Percentiles rank a stretch among this genome's conserved stretches.
Evolutionary conservation across 2,888 invertebrate species (phyloP).

Genomic region (Hofmannophila pseudospretella): DNA sequence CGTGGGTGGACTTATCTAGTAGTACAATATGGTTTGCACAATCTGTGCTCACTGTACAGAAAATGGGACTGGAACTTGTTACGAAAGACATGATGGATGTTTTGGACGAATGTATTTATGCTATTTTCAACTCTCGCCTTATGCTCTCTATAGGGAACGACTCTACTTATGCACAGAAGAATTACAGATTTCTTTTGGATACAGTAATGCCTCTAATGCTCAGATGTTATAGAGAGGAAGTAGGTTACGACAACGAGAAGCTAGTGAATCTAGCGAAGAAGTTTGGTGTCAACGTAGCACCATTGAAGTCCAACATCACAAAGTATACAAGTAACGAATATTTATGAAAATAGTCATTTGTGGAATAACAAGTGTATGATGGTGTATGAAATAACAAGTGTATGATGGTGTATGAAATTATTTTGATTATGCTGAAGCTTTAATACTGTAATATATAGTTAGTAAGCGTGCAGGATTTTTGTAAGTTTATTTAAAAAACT

Average conservation of each 20-base stretch:
- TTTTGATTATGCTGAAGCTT: constrained; percentile 75
- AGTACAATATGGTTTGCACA: constrained; percentile 90
- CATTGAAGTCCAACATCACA: constrained; percentile 79
- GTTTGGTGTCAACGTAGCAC: constrained; percentile 69
- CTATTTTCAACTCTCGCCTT: constrained; percentile 86
- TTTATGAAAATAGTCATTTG: constrained; percentile 68
- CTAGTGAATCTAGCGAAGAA: constrained; percentile 72
- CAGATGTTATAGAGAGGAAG: constrained; percentile 78
- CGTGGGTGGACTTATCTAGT: constrained; percentile 86
- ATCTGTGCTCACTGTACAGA: constrained; percentile 83
- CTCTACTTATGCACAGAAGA: constrained; percentile 76
- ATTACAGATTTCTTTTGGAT: constrained; percentile 83
- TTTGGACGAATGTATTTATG: constrained; percentile 84
- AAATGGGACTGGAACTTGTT: constrained; percentile 86
- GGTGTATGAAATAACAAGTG: constrained; percentile 57
- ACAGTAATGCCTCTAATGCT: constrained; percentile 81
- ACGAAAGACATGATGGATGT: constrained; percentile 85
- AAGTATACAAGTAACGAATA: constrained; percentile 84
- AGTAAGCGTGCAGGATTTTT: constrained; percentile 73
- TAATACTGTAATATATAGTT: constrained; percentile 74
- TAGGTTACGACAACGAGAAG: constrained; percentile 78
- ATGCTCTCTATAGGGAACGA: constrained; percentile 69
- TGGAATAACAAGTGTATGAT: constrained; percentile 30
- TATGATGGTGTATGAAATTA: constrained; percentile 55
- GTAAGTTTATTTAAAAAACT: constrained; percentile 73